phyloP scores from a whole-genome alignment of 2,113 vertebrate species.

The Lophotis ruficrista region DNA sequence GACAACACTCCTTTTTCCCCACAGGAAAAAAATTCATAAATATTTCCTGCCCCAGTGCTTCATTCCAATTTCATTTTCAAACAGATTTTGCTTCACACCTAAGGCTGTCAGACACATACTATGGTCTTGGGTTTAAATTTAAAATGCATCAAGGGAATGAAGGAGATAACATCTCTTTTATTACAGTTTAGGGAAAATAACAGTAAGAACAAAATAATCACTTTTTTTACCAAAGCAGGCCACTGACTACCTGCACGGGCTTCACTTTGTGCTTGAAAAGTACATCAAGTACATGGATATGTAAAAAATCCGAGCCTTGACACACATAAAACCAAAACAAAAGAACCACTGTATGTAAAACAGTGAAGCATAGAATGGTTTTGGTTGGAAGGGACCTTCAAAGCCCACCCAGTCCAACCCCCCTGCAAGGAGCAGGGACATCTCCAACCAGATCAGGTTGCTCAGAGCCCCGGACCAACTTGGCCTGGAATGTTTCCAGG shows the following conservation, averaged over 20 bases:
- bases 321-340: background rate
- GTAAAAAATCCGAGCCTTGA: background rate
- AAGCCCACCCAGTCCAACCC: too few species aligned
- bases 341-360: background rate
- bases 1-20: constrained; percentile 17
- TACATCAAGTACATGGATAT: background rate
- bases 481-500: too few species aligned
- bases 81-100: constrained; percentile 58
- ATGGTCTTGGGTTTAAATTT: constrained; percentile 48
- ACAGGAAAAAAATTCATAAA: constrained; percentile 53
- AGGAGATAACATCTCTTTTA: constrained; percentile 60
- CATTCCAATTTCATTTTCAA: constrained; percentile 60
- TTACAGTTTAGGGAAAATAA: constrained; percentile 52
- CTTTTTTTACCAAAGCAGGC: constrained; percentile 55
- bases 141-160: constrained; percentile 54
- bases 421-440: too few species aligned
- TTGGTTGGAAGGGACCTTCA: too few species aligned
- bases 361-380: too few species aligned
- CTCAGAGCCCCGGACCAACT: too few species aligned
- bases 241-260: constrained; percentile 1
- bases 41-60: constrained; percentile 41
- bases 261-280: constrained; percentile 38
- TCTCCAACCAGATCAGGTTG: too few species aligned
- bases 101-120: constrained; percentile 35
- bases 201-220: constrained; percentile 27